Base-by-base conservation (phyloP, 2,113 vertebrate species). In the Epinephelus fuscoguttatus region DNA sequence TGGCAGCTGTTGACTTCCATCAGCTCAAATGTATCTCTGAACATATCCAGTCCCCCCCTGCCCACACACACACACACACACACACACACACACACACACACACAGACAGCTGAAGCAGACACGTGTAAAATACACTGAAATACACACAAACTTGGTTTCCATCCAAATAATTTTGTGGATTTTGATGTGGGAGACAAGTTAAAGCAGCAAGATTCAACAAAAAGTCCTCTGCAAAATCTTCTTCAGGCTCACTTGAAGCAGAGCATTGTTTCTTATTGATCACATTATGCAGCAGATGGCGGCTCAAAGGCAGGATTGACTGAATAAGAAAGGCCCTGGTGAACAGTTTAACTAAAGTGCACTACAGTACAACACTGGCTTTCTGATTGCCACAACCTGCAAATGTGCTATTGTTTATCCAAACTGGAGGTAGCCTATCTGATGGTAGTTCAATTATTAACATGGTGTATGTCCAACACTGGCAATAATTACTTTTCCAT, bases 1-100 rank as follows among this genome's bases (percentile, higher is more conserved):
- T 96, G 96, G 96, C 98, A 99, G 97, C 97, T 99, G 98, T 97
- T 96, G 93, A 94, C 95, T 96, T 97, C 97, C 94, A 95, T 99
- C 97, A 98, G 92, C 94, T 94, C 94, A 95, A 97, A 97, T 95
- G 96, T 96, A 96, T 95, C 95, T 96, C 95, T 93, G 93, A 96
- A 96, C 96, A 96, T 96, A 96, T 96, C 96, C 96, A 96, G 94
- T 96, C 96, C 94, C 70, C 64, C 63, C 80, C 62, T 75, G 1
- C 61, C 9, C 72, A 40, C 73, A 8, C 78, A 33, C 57, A 6
- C 55, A 53, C 88, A 61, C 70, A 14, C 75, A 33, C 83, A 23
- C 57, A 56, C 57, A 49, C 57, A 80, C 68, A 75, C 60, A 47
- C 76, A 82, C 60, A 78, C 47, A 69, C 62, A 30, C 85, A 45